Percentiles rank a stretch among this genome's conserved stretches.
Evolutionary conservation across 2,888 invertebrate species (phyloP).

Genomic region (Temnothorax ravouxi): DNA sequence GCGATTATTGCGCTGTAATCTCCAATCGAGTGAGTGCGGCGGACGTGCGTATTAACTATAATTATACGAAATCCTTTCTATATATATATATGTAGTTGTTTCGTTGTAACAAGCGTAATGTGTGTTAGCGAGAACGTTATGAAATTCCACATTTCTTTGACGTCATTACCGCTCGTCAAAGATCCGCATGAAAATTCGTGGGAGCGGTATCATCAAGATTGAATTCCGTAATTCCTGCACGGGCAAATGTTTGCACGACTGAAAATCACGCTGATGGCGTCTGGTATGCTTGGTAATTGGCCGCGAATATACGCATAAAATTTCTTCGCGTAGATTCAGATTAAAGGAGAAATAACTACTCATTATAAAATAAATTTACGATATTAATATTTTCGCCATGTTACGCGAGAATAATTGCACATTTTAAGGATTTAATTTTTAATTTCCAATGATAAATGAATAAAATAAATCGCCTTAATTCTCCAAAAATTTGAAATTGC

Average conservation of each 20-base stretch:
- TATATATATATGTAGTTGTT: not conserved
- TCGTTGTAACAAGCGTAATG: constrained; percentile 1
- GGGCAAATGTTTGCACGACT: constrained; percentile 44
- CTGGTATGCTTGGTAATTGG: constrained; percentile 33
- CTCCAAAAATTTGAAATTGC: not conserved
- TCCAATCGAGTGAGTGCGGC: constrained; percentile 19
- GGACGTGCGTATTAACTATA: constrained; percentile 43
- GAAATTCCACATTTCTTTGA: constrained; percentile 69
- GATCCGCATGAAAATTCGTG: constrained; percentile 49
- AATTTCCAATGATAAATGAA: constrained; percentile 9
- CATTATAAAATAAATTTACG: constrained; percentile 11
- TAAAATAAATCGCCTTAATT: constrained; percentile 10
- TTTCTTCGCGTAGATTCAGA: not conserved
- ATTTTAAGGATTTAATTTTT: constrained; percentile 13
- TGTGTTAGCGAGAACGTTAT: constrained; percentile 50
- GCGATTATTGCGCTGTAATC: constrained; percentile 57
- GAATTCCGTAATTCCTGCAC: constrained; percentile 38
- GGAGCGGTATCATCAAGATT: constrained; percentile 41
- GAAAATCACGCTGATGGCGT: constrained; percentile 37
- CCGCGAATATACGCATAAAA: constrained; percentile 2
- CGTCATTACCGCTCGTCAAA: constrained; percentile 63
- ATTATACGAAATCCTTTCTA: constrained; percentile 30
- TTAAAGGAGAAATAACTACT: not conserved
- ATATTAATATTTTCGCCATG: constrained; percentile 16
- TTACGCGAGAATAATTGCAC: not conserved